Conservation (phyloP, 2,797 vertebrate genomes). For the Molossus molossus region DNA sequence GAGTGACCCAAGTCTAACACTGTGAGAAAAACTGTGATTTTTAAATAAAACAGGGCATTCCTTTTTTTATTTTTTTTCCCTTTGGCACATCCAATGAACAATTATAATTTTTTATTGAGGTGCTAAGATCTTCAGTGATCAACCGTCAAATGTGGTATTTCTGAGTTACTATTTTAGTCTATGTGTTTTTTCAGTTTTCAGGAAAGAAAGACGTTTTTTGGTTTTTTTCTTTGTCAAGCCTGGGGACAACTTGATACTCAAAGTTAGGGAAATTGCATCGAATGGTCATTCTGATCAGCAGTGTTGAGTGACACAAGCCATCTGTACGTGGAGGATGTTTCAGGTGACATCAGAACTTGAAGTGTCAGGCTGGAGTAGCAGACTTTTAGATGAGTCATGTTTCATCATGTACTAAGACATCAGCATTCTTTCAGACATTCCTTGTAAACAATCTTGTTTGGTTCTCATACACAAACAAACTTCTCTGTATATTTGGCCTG, state of each 20-base stretch:
- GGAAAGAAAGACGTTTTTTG: neutral
- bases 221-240: neutral
- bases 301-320: neutral
- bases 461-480: neutral
- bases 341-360: neutral
- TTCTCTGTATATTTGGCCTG: neutral
- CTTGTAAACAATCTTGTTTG: neutral
- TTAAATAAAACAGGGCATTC: constrained; percentile 15
- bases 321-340: neutral
- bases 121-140: constrained; percentile 68
- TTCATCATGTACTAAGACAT: constrained; percentile 20
- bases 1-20: constrained; percentile 59
- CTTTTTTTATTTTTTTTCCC: constrained; percentile 27
- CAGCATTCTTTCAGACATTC: neutral
- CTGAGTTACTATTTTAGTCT: constrained; percentile 35
- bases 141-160: constrained; percentile 6
- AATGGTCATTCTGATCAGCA: neutral
- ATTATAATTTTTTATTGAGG: constrained; percentile 36
- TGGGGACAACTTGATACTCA: neutral
- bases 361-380: neutral
- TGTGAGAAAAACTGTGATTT: constrained; percentile 71
- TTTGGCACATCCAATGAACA: constrained; percentile 42
- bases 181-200: constrained; percentile 14
- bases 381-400: neutral
- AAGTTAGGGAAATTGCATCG: neutral